These are phyloP conservation scores for Lycophotia porphyrea DNA, from an alignment of 2,888 invertebrate species.

Conservation along the genomic window DNA sequence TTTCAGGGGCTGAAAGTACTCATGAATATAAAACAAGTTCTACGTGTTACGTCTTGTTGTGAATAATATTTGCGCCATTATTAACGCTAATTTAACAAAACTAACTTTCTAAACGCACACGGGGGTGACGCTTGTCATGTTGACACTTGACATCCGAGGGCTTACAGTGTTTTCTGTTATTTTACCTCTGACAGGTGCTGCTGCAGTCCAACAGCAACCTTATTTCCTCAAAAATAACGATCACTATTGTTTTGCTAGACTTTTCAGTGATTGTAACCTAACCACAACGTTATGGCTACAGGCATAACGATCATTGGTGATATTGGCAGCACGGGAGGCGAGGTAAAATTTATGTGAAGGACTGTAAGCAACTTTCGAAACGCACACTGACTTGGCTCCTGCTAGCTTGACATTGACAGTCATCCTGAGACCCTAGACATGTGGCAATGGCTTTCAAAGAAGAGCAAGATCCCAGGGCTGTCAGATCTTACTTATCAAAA, in stretches of 20 bases:
- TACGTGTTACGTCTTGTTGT: neutral
- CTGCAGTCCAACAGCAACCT: neutral
- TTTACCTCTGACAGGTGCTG: neutral
- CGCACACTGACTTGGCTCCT: too few relatives aligned
- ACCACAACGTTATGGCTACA: neutral
- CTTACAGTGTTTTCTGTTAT: neutral
- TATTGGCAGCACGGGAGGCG: too few relatives aligned
- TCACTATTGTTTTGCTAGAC: neutral
- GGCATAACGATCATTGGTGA: too few relatives aligned
- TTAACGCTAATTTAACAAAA: neutral
- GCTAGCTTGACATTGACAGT: too few relatives aligned
- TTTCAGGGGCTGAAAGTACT: conserved; percentile 14
- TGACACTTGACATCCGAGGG: neutral
- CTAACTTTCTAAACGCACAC: conserved; percentile 2
- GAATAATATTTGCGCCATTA: conserved; percentile 6
- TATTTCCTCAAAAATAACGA: neutral
- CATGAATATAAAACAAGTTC: conserved; percentile 31
- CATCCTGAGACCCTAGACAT: too few relatives aligned
- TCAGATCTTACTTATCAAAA: too few relatives aligned
- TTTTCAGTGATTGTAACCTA: neutral
- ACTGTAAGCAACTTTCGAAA: too few relatives aligned
- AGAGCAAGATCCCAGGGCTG: too few relatives aligned
- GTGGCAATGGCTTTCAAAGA: too few relatives aligned
- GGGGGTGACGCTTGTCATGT: neutral
- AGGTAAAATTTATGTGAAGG: too few relatives aligned